phyloP scores from a whole-genome alignment of 2,888 invertebrate species.

The Diachrysia chrysitis region DNA sequence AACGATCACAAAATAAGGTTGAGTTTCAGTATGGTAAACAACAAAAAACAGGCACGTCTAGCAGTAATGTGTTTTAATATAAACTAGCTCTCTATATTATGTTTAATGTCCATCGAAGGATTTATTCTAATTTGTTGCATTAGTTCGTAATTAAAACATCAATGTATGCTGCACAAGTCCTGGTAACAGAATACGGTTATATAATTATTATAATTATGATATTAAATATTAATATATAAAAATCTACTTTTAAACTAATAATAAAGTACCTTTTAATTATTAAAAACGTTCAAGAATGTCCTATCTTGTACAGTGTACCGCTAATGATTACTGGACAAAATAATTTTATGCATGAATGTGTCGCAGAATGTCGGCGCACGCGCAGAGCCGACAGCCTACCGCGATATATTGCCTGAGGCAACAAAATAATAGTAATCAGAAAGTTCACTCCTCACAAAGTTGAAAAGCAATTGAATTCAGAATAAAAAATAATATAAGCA shows the following conservation, averaged over 20 bases:
- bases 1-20: rapidly evolving
- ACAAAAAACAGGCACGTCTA: slow-evolving; percentile 24
- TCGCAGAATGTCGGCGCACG: slow-evolving; percentile 47
- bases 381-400: slow-evolving; percentile 43
- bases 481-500: too few relatives aligned
- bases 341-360: slow-evolving; percentile 76
- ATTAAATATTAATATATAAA: too few relatives aligned
- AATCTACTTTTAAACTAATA: too few relatives aligned
- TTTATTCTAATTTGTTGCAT: neutral
- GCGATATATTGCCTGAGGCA: slow-evolving; percentile 53
- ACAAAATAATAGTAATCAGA: slow-evolving; percentile 10
- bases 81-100: slow-evolving; percentile 26
- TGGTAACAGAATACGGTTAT: neutral
- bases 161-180: neutral
- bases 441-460: slow-evolving; percentile 5
- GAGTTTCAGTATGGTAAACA: slow-evolving; percentile 14
- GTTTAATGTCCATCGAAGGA: slow-evolving; percentile 35
- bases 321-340: slow-evolving; percentile 67
- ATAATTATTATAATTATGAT: too few relatives aligned
- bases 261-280: neutral
- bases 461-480: neutral
- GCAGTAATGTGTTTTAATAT: slow-evolving; percentile 43
- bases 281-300: slow-evolving; percentile 19
- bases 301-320: slow-evolving; percentile 29
- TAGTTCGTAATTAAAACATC: neutral